Base-by-base conservation (phyloP, 2,888 invertebrate species). In the Cephus runcator region DNA sequence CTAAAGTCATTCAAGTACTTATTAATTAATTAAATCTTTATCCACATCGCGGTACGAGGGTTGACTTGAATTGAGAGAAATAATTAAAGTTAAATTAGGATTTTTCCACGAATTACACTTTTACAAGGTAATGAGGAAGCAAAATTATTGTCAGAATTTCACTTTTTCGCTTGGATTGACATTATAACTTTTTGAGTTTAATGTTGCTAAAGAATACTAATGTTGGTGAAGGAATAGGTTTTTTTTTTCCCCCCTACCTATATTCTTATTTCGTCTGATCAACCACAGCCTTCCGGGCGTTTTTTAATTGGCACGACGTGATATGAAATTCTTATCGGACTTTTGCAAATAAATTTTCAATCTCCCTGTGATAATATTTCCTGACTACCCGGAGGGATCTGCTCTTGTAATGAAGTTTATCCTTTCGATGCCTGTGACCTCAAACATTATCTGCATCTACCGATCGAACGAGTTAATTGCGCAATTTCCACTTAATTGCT, bases 391-490 rank as follows among this genome's bases (percentile, higher is more conserved):
- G 2, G 56, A 56, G 56, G 23, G 56, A 56, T 56, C 23, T 56
- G 23, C 56, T 56, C 56, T 56, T 23, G 56, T 56, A 56, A 56
- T 23, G 23, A 23, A 56, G 56, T 56, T 56, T 56, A 56, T 9
- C 56, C 56, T 56, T 56, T 56, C 56, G 23, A 23, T 23, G 23
- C 23, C 56, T 56, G 23, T 56, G 56, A 56, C 56, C 56, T 56
- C 56, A 56, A 56, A 56, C 56, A 56, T 56, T 56, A 56, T 56
- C 56, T 56, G 11, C 71, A 71, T 71, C 71, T 34, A 71, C 71
- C 71, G 71, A 71, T 71, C 71, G 71, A 31, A 23, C 71, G 71
- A 71, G 33, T 71, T 71, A 71, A 71, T 71, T 71, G 31, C 31
- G 31, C 71, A 71, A 71, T 31, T 34, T 71, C 71, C 71, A 34